These are phyloP conservation scores for Falco concolor DNA, from an alignment of 2,797 vertebrate species.

Conservation along the genomic window DNA sequence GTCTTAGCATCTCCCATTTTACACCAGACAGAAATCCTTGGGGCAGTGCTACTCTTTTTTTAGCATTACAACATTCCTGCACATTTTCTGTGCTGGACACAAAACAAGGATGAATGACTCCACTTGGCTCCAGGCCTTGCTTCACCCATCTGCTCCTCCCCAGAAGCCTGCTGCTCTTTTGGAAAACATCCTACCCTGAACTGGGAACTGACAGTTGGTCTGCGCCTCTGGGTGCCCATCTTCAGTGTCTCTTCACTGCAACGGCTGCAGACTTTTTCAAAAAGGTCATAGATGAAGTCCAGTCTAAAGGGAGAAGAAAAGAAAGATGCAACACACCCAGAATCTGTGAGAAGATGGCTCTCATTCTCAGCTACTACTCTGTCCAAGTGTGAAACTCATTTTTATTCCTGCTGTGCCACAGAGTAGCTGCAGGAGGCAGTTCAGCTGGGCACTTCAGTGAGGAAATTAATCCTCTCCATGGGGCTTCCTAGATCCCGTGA, in stretches of 20 bases:
- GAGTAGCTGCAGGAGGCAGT: not conserved
- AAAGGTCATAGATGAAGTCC: slow-evolving; percentile 93
- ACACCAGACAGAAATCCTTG: slow-evolving; percentile 13
- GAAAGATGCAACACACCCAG: not conserved
- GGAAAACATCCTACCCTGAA: slow-evolving; percentile 83
- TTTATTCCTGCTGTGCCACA: not conserved
- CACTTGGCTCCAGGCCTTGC: slow-evolving; percentile 49
- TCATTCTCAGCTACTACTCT: not conserved
- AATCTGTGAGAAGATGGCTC: not conserved
- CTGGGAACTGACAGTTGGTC: slow-evolving; percentile 92
- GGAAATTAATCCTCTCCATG: not conserved
- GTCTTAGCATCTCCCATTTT: not conserved
- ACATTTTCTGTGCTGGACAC: slow-evolving; percentile 53
- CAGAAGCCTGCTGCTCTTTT: slow-evolving; percentile 37
- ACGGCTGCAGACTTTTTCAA: slow-evolving; percentile 88
- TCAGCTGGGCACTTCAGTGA: not conserved
- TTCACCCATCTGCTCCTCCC: slow-evolving; percentile 51
- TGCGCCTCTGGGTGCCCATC: slow-evolving; percentile 89
- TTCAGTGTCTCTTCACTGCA: slow-evolving; percentile 86
- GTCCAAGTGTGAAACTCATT: not conserved
- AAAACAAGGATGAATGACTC: slow-evolving; percentile 41
- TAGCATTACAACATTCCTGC: slow-evolving; percentile 25
- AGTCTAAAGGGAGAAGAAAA: slow-evolving; percentile 72
- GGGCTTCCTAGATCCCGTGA: not conserved
- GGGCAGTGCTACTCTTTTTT: slow-evolving; percentile 19